Conservation (phyloP, 2,888 invertebrate genomes). For the Pachliopta kotzebuea region DNA sequence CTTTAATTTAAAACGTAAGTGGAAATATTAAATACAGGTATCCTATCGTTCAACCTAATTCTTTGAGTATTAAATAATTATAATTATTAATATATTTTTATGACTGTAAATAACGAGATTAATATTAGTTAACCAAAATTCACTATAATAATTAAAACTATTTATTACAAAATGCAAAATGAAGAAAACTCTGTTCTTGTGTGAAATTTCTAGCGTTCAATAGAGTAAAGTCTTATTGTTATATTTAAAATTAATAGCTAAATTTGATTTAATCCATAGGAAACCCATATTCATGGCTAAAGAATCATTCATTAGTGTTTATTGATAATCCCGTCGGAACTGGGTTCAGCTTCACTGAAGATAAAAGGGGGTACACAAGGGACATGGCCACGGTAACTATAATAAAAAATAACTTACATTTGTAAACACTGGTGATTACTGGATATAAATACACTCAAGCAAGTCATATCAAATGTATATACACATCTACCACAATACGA, state of each 20-base stretch:
- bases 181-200: no score
- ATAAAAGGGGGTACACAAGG: slow-evolving; percentile 72
- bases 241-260: background rate
- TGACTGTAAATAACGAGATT: background rate
- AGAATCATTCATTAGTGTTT: slow-evolving; percentile 81
- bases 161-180: no score
- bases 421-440: no score
- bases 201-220: no score
- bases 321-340: slow-evolving; percentile 85
- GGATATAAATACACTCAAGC: no score
- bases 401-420: background rate
- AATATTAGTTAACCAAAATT: no score
- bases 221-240: background rate
- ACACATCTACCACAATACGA: no score
- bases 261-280: slow-evolving; percentile 43
- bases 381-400: slow-evolving; percentile 76
- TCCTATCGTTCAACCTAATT: background rate
- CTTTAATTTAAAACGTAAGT: slow-evolving; percentile 51
- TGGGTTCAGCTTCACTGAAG: slow-evolving; percentile 83
- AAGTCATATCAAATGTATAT: no score
- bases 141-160: no score
- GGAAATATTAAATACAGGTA: background rate
- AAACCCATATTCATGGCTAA: slow-evolving; percentile 79
- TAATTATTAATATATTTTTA: background rate
- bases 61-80: background rate